Evolutionary conservation across 2,888 invertebrate species (phyloP), one percentile per base, ranked within the genome.

Genomic region (Torymus texanus): DNA sequence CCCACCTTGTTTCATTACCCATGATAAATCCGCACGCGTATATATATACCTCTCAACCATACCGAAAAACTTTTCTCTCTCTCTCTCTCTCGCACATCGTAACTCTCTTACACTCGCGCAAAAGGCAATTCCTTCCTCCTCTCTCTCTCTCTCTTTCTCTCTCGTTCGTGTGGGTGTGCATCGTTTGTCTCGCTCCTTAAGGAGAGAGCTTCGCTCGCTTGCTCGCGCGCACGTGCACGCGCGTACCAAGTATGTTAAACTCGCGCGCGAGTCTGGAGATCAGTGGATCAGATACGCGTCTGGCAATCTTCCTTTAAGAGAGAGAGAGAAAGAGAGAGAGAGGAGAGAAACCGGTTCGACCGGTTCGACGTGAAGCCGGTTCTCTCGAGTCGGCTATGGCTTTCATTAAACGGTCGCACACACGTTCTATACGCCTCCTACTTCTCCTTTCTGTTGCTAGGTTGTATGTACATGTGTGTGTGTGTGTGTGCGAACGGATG

Each of bases 381-480:
- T 72, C 50, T 51, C 51, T 16, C 65, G 12, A 21, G 21, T 21
- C 21, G 21, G 21, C 21, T 21, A 21, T 85, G 85, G 87, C 88
- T 79, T 88, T 88, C 87, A 87, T 89, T 87, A 88, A 88, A 88
- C 87, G 84, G 84, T 86, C 86, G 86, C 86, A 85, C 8, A 5
- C 8, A 8, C 5, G 41, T 8, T 41, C 41, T 41, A 41, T 41
- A 41, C 41, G 84, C 85, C 85, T 84, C 85, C 84, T 83, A 84
- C 84, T 80, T 82, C 76, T 66, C 12, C 56, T 3, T 14, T 1
- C 58, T 29, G 24, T 0, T n/a, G 3, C 16, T 67, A 16, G 18
- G 8, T 41, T 56, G 5, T 70, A 2, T 14, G 16, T 29, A n/a
- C n/a, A 3, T 29, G 29, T 29, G 29, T 29, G 29, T 29, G 29